These are phyloP conservation scores for Sphenodon punctatus DNA, from an alignment of 2,797 vertebrate genomes.

Conservation along the genomic window DNA sequence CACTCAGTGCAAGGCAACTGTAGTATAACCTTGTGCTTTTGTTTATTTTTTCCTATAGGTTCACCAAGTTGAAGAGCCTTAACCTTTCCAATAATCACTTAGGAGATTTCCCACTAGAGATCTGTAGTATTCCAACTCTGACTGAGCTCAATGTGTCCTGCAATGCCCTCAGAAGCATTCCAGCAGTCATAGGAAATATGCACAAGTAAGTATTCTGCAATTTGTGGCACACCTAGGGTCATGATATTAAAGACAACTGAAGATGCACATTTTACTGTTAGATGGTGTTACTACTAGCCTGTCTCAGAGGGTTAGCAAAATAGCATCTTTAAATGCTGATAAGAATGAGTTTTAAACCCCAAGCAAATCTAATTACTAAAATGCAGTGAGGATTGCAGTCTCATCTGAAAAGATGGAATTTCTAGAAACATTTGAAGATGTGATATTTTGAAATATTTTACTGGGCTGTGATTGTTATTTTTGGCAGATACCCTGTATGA, in stretches of 20 bases:
- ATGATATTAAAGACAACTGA: neutral
- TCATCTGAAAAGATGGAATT: neutral
- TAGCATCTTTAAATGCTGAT: too few species aligned
- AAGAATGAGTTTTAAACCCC: too few species aligned
- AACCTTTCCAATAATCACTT: conserved; percentile 97
- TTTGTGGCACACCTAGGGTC: neutral
- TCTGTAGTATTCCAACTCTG: conserved; percentile 89
- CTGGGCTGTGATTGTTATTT: too few species aligned
- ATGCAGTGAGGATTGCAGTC: neutral
- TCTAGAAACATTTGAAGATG: neutral
- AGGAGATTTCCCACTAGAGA: conserved; percentile 87
- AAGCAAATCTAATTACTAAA: too few species aligned
- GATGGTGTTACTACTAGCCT: too few species aligned
- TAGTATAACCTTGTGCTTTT: neutral
- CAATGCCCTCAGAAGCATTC: conserved; percentile 87
- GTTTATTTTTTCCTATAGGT: conserved; percentile 75
- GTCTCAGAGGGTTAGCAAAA: neutral
- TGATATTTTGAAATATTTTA: too few species aligned
- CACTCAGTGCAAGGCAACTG: neutral
- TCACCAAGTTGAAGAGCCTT: conserved; percentile 94
- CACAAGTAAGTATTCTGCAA: conserved; percentile 81
- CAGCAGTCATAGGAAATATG: conserved; percentile 86
- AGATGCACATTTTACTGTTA: neutral
- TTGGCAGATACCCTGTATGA: conserved; percentile 18
- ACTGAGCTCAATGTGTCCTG: conserved; percentile 95